Conservation (phyloP, 2,113 vertebrate species). For the Pelecanus crispus region DNA sequence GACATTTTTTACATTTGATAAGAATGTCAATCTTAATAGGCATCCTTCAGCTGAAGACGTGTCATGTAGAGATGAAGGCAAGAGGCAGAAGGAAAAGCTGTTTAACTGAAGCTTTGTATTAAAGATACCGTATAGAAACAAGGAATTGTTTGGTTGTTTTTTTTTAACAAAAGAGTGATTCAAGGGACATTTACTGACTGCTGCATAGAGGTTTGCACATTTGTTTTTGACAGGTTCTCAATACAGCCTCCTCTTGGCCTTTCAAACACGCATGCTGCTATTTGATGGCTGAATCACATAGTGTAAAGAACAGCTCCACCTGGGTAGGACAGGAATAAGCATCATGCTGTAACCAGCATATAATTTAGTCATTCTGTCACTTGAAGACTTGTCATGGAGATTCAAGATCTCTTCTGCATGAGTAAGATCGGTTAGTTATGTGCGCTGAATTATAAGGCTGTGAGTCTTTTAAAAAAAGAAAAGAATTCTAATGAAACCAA, state of each 20-base stretch:
- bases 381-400: conserved; percentile 2
- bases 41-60: not conserved
- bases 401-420: not conserved
- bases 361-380: conserved; percentile 45
- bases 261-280: conserved; percentile 32
- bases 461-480: not conserved
- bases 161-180: conserved; percentile 9
- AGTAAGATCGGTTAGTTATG: not conserved
- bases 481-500: not conserved
- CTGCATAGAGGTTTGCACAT: conserved; percentile 9
- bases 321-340: conserved; percentile 41
- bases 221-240: conserved; percentile 67
- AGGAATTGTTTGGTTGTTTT: not conserved
- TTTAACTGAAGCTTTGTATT: conserved; percentile 1
- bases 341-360: not conserved
- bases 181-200: conserved; percentile 25
- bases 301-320: conserved; percentile 48
- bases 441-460: not conserved
- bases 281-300: conserved; percentile 45
- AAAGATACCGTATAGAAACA: not conserved
- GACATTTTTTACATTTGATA: not conserved
- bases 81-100: not conserved
- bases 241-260: conserved; percentile 53
- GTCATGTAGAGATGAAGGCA: not conserved
- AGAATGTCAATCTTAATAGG: conserved; percentile 8